Evolutionary conservation across 2,113 vertebrate genomes (phyloP).

Genomic region (Chloroceryle aenea): DNA sequence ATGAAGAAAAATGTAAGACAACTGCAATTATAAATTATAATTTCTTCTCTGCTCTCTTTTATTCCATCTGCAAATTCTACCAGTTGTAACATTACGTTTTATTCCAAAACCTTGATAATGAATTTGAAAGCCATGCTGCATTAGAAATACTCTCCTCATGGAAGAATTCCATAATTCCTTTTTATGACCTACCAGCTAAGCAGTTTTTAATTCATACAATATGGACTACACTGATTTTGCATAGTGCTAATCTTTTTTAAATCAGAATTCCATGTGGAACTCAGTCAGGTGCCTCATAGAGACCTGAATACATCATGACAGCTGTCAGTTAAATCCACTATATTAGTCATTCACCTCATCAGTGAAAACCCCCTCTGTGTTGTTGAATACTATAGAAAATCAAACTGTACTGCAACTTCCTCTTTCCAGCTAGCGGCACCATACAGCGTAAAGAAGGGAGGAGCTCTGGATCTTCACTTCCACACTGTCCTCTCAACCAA

Average conservation of each 20-base stretch:
- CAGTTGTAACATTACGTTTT: background rate
- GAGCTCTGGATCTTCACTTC: background rate
- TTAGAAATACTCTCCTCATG: background rate
- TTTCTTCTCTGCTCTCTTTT: background rate
- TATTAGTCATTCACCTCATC: background rate
- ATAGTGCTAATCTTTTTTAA: background rate
- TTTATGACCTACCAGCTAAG: background rate
- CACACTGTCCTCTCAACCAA: background rate
- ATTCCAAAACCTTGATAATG: background rate
- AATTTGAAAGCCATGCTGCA: background rate
- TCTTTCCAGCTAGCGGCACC: background rate
- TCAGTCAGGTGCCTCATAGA: background rate
- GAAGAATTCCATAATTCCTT: background rate
- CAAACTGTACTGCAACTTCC: background rate
- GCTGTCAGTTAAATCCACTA: background rate
- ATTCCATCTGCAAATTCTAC: background rate
- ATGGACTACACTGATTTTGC: background rate
- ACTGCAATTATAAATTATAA: background rate
- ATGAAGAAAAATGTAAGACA: background rate
- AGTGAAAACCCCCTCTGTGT: background rate
- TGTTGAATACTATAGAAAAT: background rate
- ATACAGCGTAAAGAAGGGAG: background rate
- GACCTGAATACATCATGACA: background rate
- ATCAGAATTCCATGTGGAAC: background rate
- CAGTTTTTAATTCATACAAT: background rate